Percentiles rank a stretch among this genome's conserved stretches.
Evolutionary conservation across 2,888 invertebrate species (phyloP).

Genomic region (Tanytarsus gracilentus): DNA sequence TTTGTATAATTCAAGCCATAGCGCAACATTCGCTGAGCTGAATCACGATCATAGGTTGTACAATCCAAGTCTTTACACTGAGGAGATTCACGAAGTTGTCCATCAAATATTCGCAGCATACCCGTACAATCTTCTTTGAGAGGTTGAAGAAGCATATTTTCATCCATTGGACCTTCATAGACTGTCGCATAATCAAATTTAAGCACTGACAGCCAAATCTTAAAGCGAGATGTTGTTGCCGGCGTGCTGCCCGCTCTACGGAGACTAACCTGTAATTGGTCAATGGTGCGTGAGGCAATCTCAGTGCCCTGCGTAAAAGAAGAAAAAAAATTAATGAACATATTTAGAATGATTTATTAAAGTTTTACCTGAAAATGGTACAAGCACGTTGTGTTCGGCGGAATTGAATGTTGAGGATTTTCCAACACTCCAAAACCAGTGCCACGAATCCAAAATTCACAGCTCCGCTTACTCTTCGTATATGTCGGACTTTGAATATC

Average conservation of each 20-base stretch:
- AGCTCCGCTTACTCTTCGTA: conserved; percentile 68
- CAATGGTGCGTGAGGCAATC: conserved; percentile 49
- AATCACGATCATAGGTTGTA: conserved; percentile 39
- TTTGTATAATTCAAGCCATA: conserved; percentile 61
- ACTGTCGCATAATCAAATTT: conserved; percentile 73
- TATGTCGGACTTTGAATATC: conserved; percentile 75
- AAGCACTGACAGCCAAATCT: conserved; percentile 77
- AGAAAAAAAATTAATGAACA: conserved; percentile 24
- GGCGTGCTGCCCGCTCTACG: conserved; percentile 46
- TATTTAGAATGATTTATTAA: conserved; percentile 30
- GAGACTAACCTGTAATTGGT: conserved; percentile 47
- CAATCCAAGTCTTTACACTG: conserved; percentile 73
- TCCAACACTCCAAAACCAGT: conserved; percentile 70
- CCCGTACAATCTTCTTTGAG: conserved; percentile 72
- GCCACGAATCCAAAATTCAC: conserved; percentile 79
- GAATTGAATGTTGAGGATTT: conserved; percentile 75
- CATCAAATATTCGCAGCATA: conserved; percentile 80
- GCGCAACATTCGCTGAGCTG: conserved; percentile 47
- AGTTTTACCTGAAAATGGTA: conserved; percentile 63
- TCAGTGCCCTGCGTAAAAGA: conserved; percentile 45
- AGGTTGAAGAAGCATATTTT: conserved; percentile 43
- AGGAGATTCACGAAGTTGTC: conserved; percentile 64
- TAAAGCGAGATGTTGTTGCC: conserved; percentile 56
- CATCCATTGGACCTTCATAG: conserved; percentile 43
- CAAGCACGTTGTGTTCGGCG: conserved; percentile 80